Percentiles rank a stretch among this genome's conserved stretches.
Evolutionary conservation across 2,797 vertebrate species (phyloP).

Genomic region (Pelodytes ibericus): DNA sequence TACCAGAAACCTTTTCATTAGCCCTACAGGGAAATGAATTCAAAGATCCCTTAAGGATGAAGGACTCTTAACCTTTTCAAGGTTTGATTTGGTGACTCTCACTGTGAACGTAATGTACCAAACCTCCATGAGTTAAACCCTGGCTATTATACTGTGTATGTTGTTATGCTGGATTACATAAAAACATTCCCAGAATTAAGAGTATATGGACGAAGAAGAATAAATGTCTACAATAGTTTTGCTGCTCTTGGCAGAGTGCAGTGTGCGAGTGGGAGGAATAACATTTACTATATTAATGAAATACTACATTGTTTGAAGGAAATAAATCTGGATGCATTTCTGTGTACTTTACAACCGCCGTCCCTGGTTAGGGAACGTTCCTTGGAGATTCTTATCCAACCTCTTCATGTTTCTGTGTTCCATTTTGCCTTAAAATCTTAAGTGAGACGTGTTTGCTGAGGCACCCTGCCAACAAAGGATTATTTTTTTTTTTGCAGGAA

Average conservation of each 20-base stretch:
- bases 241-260: neutral
- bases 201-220: neutral
- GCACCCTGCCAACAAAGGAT: neutral
- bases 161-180: neutral
- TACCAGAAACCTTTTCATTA: no score
- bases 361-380: neutral
- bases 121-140: neutral
- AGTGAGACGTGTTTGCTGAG: slow-evolving; percentile 14
- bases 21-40: no score
- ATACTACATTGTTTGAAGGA: neutral
- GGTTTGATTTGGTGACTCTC: no score
- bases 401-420: neutral
- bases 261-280: neutral
- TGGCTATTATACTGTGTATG: no score
- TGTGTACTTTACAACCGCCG: slow-evolving; percentile 4
- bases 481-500: slow-evolving; percentile 21
- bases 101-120: no score
- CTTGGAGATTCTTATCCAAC: neutral
- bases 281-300: neutral
- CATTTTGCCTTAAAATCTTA: slow-evolving; percentile 4
- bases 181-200: neutral
- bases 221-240: neutral
- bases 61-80: no score
- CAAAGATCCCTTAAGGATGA: no score
- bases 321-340: neutral